Evolutionary conservation across 1,140 invertebrate genomes (phyloP), one percentile per base, ranked within the genome.

Genomic region (Leptopilina clavipes): DNA sequence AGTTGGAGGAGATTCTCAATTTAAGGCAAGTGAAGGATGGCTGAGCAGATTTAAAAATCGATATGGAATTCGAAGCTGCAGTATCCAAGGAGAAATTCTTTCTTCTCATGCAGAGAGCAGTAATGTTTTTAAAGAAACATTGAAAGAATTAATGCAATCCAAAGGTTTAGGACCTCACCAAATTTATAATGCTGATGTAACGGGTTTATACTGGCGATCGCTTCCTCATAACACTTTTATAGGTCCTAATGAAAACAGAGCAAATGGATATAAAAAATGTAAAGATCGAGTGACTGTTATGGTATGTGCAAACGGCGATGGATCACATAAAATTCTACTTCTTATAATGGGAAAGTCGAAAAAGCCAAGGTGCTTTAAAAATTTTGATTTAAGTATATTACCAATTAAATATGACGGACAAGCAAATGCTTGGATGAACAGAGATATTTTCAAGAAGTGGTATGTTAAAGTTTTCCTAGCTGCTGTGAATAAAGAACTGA

Each of bases 231-330:
- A 22, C 54, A 76, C 72, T 11, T 73, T 54, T 10, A 45, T 54
- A 8, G 3, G 14, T 19, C 14, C 7, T 17, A 8, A 54, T 25
- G 72, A 73, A 54, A 52, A 48, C 1, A 22, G 14, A 14, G 45
- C 48, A 11, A 3, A 18, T 56, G 76, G 76, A 45, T 37, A 19
- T 18, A 82, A 82, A 72, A 10, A 48, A 19, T n/a, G 52, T 43
- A 82, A 82, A 56, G 78, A 78, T 9, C 83, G 88, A 78, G 71
- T 88, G 1, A 89, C 86, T 14, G 76, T 86, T 19, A 54, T 87
- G 17, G 73, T 88, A 0, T 82, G 78, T 54, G 74, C 77, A 10
- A 78, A 78, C 48, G 73, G 56, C 45, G 40, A 31, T 12, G 76
- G 76, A 14, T 75, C 9, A 0, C 72, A 78, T 17, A 9, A 48